Conservation (phyloP, 2,888 invertebrate species). For the Drosophila cracens region DNA sequence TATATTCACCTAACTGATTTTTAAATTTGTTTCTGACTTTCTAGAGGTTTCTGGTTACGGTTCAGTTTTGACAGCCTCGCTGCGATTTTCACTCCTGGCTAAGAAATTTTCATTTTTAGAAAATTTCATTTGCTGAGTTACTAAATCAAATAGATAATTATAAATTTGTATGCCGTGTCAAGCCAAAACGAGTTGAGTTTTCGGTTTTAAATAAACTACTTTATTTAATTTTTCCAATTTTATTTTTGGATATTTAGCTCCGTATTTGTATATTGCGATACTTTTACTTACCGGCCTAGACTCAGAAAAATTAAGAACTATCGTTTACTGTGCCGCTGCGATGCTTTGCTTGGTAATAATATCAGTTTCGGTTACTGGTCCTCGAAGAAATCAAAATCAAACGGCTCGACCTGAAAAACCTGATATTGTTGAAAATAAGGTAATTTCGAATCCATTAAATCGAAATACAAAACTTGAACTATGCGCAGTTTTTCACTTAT, state of each 20-base stretch:
- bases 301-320: background rate
- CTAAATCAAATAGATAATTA: background rate
- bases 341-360: too few relatives aligned
- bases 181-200: background rate
- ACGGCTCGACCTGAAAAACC: too few relatives aligned
- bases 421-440: background rate
- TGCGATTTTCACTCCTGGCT: accelerated
- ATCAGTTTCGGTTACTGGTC: too few relatives aligned
- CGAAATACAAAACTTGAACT: background rate
- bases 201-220: background rate
- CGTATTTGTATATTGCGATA: background rate
- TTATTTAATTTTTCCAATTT: background rate
- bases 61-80: background rate
- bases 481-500: background rate
- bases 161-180: background rate
- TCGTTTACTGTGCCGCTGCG: too few relatives aligned
- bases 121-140: background rate
- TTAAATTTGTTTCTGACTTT: too few relatives aligned
- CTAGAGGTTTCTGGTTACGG: too few relatives aligned
- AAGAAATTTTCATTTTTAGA: background rate
- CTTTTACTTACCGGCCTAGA: background rate
- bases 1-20: background rate
- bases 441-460: background rate
- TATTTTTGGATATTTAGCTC: background rate
- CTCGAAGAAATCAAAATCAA: too few relatives aligned